phyloP scores from a whole-genome alignment of 1,140 invertebrate genomes.

The Drosophila ogumai region DNA sequence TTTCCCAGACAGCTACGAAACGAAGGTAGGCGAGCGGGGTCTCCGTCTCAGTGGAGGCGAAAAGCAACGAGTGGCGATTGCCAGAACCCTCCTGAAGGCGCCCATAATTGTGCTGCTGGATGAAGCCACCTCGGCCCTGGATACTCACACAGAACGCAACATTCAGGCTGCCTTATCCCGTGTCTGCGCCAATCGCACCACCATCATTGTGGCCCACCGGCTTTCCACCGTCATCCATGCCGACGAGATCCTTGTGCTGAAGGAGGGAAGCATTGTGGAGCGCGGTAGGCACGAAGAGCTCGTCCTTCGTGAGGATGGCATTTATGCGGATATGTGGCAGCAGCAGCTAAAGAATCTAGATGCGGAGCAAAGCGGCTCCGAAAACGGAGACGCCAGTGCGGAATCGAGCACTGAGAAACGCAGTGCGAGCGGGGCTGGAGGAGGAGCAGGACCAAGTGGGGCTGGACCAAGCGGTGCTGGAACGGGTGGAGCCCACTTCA shows the following conservation, averaged over 20 bases:
- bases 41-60: constrained; percentile 94
- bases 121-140: constrained; percentile 95
- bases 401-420: constrained; percentile 20
- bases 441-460: constrained; percentile 3
- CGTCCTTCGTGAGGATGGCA: constrained; percentile 87
- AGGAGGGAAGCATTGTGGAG: constrained; percentile 96
- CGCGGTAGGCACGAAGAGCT: constrained; percentile 94
- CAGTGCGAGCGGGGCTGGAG: not conserved
- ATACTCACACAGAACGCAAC: constrained; percentile 93
- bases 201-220: constrained; percentile 96
- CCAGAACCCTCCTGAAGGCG: constrained; percentile 94
- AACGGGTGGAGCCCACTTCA: constrained; percentile 36
- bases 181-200: constrained; percentile 94
- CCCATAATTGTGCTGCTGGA: constrained; percentile 95
- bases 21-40: constrained; percentile 93
- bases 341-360: constrained; percentile 90
- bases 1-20: constrained; percentile 95
- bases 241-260: constrained; percentile 95
- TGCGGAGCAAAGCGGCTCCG: constrained; percentile 47
- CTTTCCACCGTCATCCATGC: constrained; percentile 97
- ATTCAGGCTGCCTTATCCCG: constrained; percentile 91
- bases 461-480: constrained; percentile 19
- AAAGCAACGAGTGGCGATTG: constrained; percentile 96
- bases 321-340: constrained; percentile 95
- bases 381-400: constrained; percentile 19